Percentiles rank a stretch among this genome's conserved stretches.
Evolutionary conservation across 2,888 invertebrate genomes (phyloP).

Genomic region (Drosophila koepferae): DNA sequence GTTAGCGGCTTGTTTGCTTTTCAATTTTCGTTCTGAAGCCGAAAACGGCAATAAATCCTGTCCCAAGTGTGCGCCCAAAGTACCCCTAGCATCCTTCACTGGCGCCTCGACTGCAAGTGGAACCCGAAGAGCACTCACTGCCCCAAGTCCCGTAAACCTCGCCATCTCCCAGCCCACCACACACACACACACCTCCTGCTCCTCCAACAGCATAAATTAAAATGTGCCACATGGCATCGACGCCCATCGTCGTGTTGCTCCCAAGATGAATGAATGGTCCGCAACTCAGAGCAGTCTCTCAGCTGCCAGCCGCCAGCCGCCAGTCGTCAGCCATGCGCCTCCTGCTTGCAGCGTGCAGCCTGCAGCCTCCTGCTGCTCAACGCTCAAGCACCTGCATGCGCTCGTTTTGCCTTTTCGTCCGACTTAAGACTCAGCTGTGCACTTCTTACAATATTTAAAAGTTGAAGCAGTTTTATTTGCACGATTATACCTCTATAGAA

Average conservation of each 20-base stretch:
- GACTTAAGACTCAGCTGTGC: constrained; percentile 40
- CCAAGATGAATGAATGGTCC: constrained; percentile 31
- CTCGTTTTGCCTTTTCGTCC: constrained; percentile 38
- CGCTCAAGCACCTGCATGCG: constrained; percentile 7
- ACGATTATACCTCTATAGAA: constrained; percentile 1
- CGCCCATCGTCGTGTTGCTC: constrained; percentile 8
- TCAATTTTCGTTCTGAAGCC: constrained; percentile 73
- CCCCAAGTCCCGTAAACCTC: background rate
- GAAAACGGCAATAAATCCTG: constrained; percentile 78
- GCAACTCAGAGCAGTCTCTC: background rate
- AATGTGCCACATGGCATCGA: constrained; percentile 44
- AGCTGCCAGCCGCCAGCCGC: background rate
- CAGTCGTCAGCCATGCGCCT: background rate
- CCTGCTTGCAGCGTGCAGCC: background rate
- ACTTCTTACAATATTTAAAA: constrained; percentile 32
- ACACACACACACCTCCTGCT: no score
- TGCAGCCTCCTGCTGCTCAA: background rate
- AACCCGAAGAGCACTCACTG: constrained; percentile 13
- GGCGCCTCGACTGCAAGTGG: constrained; percentile 43
- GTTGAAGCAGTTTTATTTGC: constrained; percentile 26
- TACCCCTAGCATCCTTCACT: constrained; percentile 41
- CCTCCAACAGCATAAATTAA: constrained; percentile 53
- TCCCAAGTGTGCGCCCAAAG: constrained; percentile 60
- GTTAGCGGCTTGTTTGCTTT: constrained; percentile 80
- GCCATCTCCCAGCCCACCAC: background rate